Base-by-base conservation (phyloP, 1,140 invertebrate genomes). In the Sarcophaga peregrina region DNA sequence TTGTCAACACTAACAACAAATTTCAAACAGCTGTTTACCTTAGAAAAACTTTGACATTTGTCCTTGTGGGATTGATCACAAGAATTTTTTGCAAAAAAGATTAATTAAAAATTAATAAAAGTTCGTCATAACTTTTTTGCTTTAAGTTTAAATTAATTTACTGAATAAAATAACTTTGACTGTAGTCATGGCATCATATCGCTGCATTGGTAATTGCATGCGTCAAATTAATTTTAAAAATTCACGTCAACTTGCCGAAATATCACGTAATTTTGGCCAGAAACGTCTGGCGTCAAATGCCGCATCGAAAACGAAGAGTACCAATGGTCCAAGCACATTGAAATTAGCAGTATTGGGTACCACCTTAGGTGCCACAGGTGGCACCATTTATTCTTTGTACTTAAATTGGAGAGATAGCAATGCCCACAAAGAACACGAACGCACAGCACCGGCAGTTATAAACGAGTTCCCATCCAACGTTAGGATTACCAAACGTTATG, bases 401-500 rank as follows among this genome's bases (percentile, higher is more conserved):
- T 81, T 82, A 2, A 86, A 85, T 11, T 86, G 87, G 74, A 85
- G 74, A 8, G 87, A 90, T 62, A 85, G 84, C 10, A 85, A 78
- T 25, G 82, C 87, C 13, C 89, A 90, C 85, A 89, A 87, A 83
- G 88, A 87, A 73, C 88, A 89, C 62, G 85, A 90, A 68, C 86
- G 86, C 25, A 87, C 85, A 3, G 88, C 91, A 81, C 88, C 91
- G 54, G 91, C 91, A 81, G 85, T 92, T 46, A 82, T 92, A 3
- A 91, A 92, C 7, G 89, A 92, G 68, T 88, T 92, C 82, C 90
- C 91, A 3, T 85, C 90, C 17, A 86, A 90, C n/a, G 88, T 92
- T 54, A 87, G 91, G 58, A 82, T 92, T 20, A 86, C 94, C 0
- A 91, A 92, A 81, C 87, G 94, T 93, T 91, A 95, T 81, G 85